Evolutionary conservation across 1,140 invertebrate genomes (phyloP), one percentile per base, ranked within the genome.

Genomic region (Macrostomum lignano): DNA sequence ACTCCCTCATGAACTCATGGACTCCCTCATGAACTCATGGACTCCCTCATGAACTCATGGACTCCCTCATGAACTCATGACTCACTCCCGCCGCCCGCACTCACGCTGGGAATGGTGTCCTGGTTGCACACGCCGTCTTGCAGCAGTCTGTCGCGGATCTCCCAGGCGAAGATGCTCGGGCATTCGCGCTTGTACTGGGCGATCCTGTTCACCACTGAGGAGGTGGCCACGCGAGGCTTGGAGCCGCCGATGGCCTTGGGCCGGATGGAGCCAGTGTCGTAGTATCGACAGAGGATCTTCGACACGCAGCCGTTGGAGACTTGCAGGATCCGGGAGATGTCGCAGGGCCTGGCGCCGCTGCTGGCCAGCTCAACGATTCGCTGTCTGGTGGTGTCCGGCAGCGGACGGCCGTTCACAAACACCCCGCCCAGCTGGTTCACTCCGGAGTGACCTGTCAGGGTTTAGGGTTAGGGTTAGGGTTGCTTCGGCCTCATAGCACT

Each of bases 31-130:
- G n/a, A n/a, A n/a, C n/a, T n/a, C n/a, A n/a, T n/a, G n/a, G n/a
- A n/a, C n/a, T n/a, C n/a, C n/a, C n/a, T n/a, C n/a, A n/a, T n/a
- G n/a, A n/a, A n/a, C n/a, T n/a, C n/a, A n/a, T n/a, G n/a, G n/a
- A n/a, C n/a, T n/a, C n/a, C n/a, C n/a, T n/a, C n/a, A n/a, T n/a
- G n/a, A n/a, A n/a, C n/a, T n/a, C n/a, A n/a, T n/a, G n/a, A n/a
- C n/a, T n/a, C n/a, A n/a, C n/a, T n/a, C n/a, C n/a, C n/a, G n/a
- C n/a, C n/a, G n/a, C n/a, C n/a, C n/a, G n/a, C n/a, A n/a, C n/a
- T n/a, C n/a, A 98, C 88, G 47, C 77, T 86, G 48, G 88, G 88
- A 40, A 94, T 84, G 60, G 91, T 94, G 56, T 96, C 88, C 55
- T 86, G 77, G 33, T n/a, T 82, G 59, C 88, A 96, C 46, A 96